Percentiles rank a stretch among this genome's conserved stretches.
These are phyloP conservation scores for Melanotus villosus DNA, from an alignment of 2,888 invertebrate genomes.

Conservation along the genomic window DNA sequence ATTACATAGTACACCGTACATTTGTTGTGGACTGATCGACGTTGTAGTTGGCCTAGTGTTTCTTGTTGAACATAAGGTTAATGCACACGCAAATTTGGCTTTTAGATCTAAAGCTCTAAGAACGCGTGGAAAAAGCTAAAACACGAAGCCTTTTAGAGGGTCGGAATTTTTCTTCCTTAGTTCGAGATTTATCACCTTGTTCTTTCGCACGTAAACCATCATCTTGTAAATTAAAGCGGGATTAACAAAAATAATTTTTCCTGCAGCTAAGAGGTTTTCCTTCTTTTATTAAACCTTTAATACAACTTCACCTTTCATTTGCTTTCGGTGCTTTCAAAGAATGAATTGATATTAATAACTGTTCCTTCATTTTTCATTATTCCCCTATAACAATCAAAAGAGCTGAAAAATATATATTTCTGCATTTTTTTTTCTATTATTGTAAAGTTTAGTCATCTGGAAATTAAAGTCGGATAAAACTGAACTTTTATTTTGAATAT, in stretches of 20 bases:
- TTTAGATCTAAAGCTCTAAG: background rate
- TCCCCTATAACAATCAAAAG: no score
- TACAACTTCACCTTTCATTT: no score
- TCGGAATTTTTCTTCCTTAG: background rate
- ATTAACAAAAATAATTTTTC: background rate
- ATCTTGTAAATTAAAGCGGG: background rate
- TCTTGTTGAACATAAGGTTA: slow-evolving; percentile 7
- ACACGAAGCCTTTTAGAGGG: slow-evolving; percentile 15
- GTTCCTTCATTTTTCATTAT: no score
- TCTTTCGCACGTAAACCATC: slow-evolving; percentile 4
- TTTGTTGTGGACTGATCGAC: slow-evolving; percentile 11
- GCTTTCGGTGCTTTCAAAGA: no score
- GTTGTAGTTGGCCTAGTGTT: background rate
- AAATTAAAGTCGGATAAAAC: no score
- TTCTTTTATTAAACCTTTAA: no score
- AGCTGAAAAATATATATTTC: no score
- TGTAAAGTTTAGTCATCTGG: no score
- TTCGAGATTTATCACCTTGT: background rate
- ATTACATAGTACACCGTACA: background rate
- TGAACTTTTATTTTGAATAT: no score
- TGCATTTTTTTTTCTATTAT: no score
- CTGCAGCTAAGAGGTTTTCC: no score
- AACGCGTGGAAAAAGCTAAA: background rate
- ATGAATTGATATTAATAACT: no score
- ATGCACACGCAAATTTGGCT: slow-evolving; percentile 14